Evolutionary conservation across 2,888 invertebrate genomes (phyloP).

Genomic region (Leucophenga montana): DNA sequence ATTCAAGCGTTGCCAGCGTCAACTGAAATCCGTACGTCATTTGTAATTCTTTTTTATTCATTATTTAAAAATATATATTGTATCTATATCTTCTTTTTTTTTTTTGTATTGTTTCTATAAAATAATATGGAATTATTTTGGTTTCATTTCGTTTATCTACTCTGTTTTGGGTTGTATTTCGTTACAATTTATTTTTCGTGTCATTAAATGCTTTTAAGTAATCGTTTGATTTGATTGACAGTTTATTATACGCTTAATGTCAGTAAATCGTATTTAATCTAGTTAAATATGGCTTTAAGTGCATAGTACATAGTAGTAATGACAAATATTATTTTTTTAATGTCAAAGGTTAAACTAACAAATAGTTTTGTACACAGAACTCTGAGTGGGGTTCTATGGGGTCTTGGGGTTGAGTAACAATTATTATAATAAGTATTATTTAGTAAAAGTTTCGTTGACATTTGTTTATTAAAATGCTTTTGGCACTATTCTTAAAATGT

Average conservation of each 20-base stretch:
- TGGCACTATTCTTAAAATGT: too few species aligned
- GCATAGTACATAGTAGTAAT: too few species aligned
- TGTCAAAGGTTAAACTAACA: too few species aligned
- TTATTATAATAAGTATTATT: too few species aligned
- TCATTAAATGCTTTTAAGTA: constrained; percentile 20
- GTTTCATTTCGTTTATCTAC: background rate
- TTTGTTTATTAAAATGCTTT: too few species aligned
- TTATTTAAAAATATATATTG: background rate
- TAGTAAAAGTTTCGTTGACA: too few species aligned
- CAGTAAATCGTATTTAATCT: background rate
- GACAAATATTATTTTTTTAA: too few species aligned
- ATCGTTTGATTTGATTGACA: constrained; percentile 25
- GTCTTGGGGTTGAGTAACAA: too few species aligned
- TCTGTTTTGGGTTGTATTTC: background rate
- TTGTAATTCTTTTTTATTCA: background rate
- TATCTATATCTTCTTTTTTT: constrained; percentile 3
- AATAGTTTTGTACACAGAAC: too few species aligned
- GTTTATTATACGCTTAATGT: constrained; percentile 1
- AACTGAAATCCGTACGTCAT: constrained; percentile 35
- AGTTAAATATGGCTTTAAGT: background rate
- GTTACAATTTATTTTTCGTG: constrained; percentile 1
- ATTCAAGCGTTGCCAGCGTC: constrained; percentile 63
- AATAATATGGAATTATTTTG: background rate
- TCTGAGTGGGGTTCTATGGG: too few species aligned
- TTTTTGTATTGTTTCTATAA: background rate